phyloP scores from a whole-genome alignment of 2,113 vertebrate species.

The Aramus guarauna region DNA sequence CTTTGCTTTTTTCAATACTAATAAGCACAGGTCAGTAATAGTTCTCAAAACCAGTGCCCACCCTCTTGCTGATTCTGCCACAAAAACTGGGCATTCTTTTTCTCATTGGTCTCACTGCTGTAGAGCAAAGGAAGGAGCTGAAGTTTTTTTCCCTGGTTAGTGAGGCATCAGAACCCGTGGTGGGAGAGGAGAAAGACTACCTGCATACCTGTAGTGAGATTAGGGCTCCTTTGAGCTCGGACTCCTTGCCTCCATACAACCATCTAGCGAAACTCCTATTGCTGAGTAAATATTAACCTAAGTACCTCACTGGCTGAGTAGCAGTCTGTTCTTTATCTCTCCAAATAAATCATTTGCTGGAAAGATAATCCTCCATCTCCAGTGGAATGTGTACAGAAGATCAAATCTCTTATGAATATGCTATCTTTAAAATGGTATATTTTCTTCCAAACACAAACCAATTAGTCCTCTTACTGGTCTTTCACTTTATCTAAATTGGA shows the following conservation, averaged over 20 bases:
- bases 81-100: background rate
- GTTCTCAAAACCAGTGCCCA: background rate
- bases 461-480: background rate
- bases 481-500: background rate
- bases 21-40: background rate
- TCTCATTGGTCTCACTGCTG: background rate
- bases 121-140: background rate
- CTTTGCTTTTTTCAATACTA: background rate
- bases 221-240: background rate
- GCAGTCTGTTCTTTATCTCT: background rate
- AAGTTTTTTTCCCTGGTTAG: background rate
- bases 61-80: background rate
- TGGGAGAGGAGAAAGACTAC: background rate
- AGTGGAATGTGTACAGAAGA: constrained; percentile 5
- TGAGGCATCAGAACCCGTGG: background rate
- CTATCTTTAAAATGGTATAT: background rate
- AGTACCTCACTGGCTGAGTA: background rate
- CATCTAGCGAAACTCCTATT: background rate
- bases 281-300: background rate
- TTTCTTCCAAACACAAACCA: background rate
- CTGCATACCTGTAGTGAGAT: background rate
- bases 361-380: background rate
- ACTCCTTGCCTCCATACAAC: background rate
- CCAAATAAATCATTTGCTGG: constrained; percentile 19
- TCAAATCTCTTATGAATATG: background rate